Evolutionary conservation across 2,888 invertebrate species (phyloP), one percentile per base, ranked within the genome.

Genomic region (Brachycybe producta): DNA sequence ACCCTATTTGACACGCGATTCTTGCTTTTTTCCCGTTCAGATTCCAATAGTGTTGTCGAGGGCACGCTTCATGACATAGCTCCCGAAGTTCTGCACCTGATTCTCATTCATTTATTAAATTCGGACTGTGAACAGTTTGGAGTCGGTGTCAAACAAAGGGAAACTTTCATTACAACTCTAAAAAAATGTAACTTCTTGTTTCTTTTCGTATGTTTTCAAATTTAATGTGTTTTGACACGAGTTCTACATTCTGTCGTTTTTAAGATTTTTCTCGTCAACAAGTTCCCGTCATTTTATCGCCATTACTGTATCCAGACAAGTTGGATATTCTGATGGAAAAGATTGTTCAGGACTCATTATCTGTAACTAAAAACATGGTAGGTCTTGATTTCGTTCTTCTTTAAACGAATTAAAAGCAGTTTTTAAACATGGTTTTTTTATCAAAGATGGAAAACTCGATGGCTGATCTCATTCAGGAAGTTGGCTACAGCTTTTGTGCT

Each of bases 61-160:
- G 84, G 83, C 60, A 86, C 86, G 58, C 76, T 92, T 61, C 84
- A 86, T 76, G 90, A 91, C 73, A 82, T 85, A 61, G 82, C 84
- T 55, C 83, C 88, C 61, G 90, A 91, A 75, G 79, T 90, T 56
- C 72, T 91, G 61, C 87, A 91, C 71, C 74, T 84, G 57, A 77
- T 91, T 57, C 72, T 91, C 48, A 72, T 73, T 3, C 74, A 77
- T 64, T 78, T 72, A 4, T 57, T 64, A 17, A 59, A 62, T 51
- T 64, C 62, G 42, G 55, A 65, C 64, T n/a, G 11, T 54, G 70
- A 70, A 54, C 64, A 66, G 45, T 65, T 71, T 57, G 72, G 80
- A 55, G 75, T 88, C 58, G 76, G 79, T 35, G 69, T 75, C 57
- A 83, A 85, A 58, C 78, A 80, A 34, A 83, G 80, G 64, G 80